A percentile compares a stretch with the other conserved stretches of the same genome.
These are phyloP conservation scores for Aleiodes testaceus DNA, from an alignment of 2,888 invertebrate genomes.

Conservation along the genomic window DNA sequence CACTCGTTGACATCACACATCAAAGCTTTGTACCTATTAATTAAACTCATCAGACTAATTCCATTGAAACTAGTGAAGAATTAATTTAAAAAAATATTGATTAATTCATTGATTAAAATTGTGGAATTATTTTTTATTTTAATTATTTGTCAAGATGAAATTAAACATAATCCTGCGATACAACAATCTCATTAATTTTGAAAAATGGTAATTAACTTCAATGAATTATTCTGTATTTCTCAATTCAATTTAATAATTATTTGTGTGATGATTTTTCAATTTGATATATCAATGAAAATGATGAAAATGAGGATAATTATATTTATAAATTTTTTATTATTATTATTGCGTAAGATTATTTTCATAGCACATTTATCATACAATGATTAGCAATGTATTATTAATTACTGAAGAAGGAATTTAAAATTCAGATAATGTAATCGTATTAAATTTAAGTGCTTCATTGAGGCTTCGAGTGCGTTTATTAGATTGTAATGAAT, in stretches of 20 bases:
- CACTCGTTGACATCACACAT: constrained; percentile 20
- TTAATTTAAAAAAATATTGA: constrained; percentile 1
- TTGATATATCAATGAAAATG: constrained; percentile 5
- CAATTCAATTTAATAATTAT: no score
- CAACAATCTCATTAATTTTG: constrained; percentile 32
- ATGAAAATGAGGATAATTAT: background rate
- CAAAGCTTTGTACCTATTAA: constrained; percentile 16
- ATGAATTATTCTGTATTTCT: background rate
- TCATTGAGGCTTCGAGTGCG: no score
- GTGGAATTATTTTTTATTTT: constrained; percentile 4
- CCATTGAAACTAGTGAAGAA: background rate
- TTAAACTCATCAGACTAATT: background rate
- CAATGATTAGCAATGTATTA: no score
- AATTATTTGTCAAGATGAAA: background rate
- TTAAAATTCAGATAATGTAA: no score
- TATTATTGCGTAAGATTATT: background rate
- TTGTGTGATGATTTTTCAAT: constrained; percentile 35
- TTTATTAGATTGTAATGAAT: no score
- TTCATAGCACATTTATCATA: constrained; percentile 1
- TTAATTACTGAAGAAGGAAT: no score
- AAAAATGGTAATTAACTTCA: constrained; percentile 2
- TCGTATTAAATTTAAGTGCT: no score
- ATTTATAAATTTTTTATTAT: constrained; percentile 14
- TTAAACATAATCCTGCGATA: constrained; percentile 29
- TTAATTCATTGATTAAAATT: constrained; percentile 2